These are phyloP conservation scores for Montipora sp. DNA, from an alignment of 64 coral and sea anemone genomes.

Conservation along the genomic window DNA sequence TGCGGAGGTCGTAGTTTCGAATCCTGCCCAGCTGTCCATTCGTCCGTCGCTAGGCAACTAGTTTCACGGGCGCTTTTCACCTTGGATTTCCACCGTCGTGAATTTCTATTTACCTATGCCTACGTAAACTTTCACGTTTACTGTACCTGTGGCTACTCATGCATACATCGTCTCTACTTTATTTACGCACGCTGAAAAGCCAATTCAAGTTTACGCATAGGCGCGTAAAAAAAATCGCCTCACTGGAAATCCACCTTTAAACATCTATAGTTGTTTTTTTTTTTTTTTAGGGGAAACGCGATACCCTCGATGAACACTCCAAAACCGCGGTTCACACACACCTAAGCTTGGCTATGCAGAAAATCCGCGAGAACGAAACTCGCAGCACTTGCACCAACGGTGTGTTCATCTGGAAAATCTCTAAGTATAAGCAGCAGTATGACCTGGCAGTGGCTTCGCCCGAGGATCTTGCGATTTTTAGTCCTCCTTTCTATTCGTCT, in stretches of 20 bases:
- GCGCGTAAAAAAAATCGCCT: not conserved
- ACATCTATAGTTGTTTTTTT: not conserved
- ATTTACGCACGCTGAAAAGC: too few species aligned
- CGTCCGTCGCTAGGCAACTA: too few species aligned
- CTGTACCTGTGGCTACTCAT: too few species aligned
- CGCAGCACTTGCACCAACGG: slow-evolving; percentile 89
- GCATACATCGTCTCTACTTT: too few species aligned
- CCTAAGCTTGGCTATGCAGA: slow-evolving; percentile 85
- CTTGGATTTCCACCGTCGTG: too few species aligned
- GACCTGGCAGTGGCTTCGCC: slow-evolving; percentile 76
- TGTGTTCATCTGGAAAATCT: slow-evolving; percentile 94
- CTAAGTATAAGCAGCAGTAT: slow-evolving; percentile 84
- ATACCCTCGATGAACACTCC: slow-evolving; percentile 82
- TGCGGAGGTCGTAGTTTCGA: too few species aligned
- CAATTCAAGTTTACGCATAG: too few species aligned
- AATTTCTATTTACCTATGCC: too few species aligned
- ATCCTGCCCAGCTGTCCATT: too few species aligned
- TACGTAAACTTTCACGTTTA: too few species aligned
- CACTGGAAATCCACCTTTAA: not conserved
- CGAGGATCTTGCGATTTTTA: slow-evolving; percentile 95
- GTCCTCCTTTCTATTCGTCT: slow-evolving; percentile 93
- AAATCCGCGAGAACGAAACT: slow-evolving; percentile 97
- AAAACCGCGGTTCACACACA: slow-evolving; percentile 82
- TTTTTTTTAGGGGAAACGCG: slow-evolving; percentile 75
- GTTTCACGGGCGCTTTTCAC: too few species aligned